Evolutionary conservation across 2,888 invertebrate genomes (phyloP).

Genomic region (Siphlonurus alternatus): DNA sequence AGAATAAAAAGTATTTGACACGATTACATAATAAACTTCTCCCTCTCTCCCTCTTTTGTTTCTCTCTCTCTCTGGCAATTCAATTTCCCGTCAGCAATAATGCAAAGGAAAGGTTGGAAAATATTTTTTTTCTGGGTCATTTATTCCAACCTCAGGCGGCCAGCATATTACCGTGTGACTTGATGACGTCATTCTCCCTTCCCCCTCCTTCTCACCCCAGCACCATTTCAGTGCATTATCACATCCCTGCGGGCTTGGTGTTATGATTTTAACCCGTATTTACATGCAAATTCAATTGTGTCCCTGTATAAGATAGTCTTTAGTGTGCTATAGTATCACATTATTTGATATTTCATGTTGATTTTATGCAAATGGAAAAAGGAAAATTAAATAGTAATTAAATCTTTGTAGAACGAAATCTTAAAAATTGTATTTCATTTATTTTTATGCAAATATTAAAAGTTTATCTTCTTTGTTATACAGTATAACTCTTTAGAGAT

Average conservation of each 20-base stretch:
- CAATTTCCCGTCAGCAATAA: background rate
- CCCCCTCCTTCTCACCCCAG: background rate
- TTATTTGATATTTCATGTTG: background rate
- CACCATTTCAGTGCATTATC: background rate
- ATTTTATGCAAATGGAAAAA: background rate
- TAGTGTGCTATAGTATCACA: background rate
- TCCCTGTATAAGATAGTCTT: background rate
- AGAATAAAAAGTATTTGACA: background rate
- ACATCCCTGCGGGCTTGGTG: background rate
- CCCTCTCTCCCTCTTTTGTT: background rate
- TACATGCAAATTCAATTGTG: background rate
- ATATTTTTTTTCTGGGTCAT: background rate
- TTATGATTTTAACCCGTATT: background rate
- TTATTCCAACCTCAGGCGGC: background rate
- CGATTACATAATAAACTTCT: background rate
- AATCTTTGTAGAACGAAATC: no score
- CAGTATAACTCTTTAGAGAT: no score
- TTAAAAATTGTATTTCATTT: no score
- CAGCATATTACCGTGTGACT: no score
- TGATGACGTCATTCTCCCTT: background rate
- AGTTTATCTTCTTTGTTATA: no score
- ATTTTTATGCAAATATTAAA: no score
- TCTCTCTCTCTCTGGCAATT: background rate
- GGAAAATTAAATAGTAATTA: background rate
- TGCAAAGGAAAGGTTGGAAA: background rate